A percentile compares a stretch with the other conserved stretches of the same genome.
These are phyloP conservation scores for Campopleginae sp. DNA, from an alignment of 2,888 invertebrate species.

Conservation along the genomic window DNA sequence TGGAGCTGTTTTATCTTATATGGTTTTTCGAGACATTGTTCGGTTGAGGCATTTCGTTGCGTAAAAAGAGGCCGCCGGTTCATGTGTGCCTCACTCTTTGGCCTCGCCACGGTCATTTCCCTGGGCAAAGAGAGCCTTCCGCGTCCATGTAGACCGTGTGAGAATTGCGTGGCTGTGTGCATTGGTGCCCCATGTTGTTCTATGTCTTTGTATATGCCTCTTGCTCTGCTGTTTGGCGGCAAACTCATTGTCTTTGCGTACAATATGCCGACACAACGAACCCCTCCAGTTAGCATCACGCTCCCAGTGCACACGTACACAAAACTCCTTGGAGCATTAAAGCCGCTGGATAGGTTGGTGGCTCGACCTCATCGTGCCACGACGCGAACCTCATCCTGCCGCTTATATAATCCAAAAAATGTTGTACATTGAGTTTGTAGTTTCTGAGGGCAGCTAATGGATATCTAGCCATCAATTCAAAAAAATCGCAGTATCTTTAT, in stretches of 20 bases:
- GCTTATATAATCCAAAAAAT: no score
- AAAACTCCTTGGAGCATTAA: constrained; percentile 19
- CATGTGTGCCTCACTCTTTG: constrained; percentile 75
- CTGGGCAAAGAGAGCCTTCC: constrained; percentile 18
- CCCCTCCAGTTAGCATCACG: neutral
- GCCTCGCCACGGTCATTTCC: constrained; percentile 16
- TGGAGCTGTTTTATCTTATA: constrained; percentile 82
- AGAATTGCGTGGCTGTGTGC: neutral
- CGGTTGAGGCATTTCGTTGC: constrained; percentile 77
- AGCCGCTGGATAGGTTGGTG: constrained; percentile 8
- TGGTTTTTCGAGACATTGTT: constrained; percentile 83
- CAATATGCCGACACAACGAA: constrained; percentile 22
- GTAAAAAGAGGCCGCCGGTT: constrained; percentile 76
- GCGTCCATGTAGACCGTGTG: neutral
- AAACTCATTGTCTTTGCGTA: constrained; percentile 79
- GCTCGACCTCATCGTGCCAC: constrained; percentile 79
- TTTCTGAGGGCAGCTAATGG: no score
- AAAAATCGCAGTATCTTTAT: no score
- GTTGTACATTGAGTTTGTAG: no score
- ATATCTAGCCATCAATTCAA: no score
- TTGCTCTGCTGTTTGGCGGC: constrained; percentile 56
- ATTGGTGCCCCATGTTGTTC: constrained; percentile 8
- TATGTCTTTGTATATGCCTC: constrained; percentile 17
- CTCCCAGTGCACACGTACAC: constrained; percentile 12
- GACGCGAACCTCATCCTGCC: neutral